Evolutionary conservation across 2,888 invertebrate species (phyloP).

Genomic region (Agapostemon virescens): DNA sequence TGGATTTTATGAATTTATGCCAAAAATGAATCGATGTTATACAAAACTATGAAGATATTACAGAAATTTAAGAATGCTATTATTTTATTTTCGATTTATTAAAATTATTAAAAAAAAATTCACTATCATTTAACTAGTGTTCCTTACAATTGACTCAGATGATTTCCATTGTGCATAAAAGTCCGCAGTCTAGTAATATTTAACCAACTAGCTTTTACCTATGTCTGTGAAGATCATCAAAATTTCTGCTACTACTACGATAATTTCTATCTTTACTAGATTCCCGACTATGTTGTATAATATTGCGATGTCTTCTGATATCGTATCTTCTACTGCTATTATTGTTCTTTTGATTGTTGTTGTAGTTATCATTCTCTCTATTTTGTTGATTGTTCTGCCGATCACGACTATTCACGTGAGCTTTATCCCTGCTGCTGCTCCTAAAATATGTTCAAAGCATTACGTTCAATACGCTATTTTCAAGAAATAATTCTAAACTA

Average conservation of each 20-base stretch:
- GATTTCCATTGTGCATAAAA: not conserved
- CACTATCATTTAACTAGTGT: not conserved
- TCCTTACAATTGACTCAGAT: not conserved
- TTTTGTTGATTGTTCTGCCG: slow-evolving; percentile 78
- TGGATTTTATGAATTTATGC: not conserved
- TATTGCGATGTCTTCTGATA: slow-evolving; percentile 72
- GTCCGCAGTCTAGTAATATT: not conserved
- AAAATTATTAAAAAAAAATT: not conserved
- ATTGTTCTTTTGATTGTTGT: slow-evolving; percentile 74
- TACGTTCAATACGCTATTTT: not conserved
- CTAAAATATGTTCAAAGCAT: slow-evolving; percentile 58
- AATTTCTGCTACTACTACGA: slow-evolving; percentile 71
- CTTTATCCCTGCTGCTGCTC: slow-evolving; percentile 74
- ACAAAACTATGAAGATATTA: not conserved
- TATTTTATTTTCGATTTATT: not conserved
- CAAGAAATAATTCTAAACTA: not conserved
- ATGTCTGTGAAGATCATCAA: slow-evolving; percentile 74
- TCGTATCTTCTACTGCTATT: slow-evolving; percentile 71
- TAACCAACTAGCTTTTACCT: slow-evolving; percentile 62
- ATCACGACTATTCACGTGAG: slow-evolving; percentile 75
- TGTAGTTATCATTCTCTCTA: slow-evolving; percentile 76
- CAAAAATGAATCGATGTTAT: not conserved
- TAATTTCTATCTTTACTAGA: slow-evolving; percentile 80
- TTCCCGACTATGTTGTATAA: slow-evolving; percentile 79
- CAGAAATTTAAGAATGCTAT: not conserved